Conservation (phyloP, 2,797 vertebrate species). For the Anguilla marmorata region DNA sequence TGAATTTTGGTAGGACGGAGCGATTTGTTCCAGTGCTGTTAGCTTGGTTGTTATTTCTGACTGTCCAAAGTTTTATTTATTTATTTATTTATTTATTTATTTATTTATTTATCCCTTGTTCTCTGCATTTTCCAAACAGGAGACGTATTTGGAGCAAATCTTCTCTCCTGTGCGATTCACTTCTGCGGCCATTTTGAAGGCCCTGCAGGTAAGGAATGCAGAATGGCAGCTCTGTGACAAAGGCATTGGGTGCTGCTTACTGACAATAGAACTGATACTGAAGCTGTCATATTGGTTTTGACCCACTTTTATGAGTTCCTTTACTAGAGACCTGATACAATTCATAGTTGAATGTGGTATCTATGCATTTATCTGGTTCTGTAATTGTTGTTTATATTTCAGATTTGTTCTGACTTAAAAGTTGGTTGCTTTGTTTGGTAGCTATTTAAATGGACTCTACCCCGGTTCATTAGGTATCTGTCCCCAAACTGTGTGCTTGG, state of each 20-base stretch:
- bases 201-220: constrained; percentile 79
- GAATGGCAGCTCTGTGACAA: neutral
- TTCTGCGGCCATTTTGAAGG: constrained; percentile 84
- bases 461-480: too few species aligned
- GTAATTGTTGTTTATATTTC: too few species aligned
- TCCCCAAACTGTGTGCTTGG: too few species aligned
- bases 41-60: neutral
- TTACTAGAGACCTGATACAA: neutral
- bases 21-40: neutral
- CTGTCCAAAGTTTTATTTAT: constrained; percentile 20
- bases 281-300: neutral
- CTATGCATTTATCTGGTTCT: too few species aligned
- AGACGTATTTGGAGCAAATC: constrained; percentile 84
- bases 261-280: too few species aligned
- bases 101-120: neutral
- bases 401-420: too few species aligned
- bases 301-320: neutral
- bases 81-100: neutral
- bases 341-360: neutral
- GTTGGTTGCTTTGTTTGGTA: too few species aligned
- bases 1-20: neutral
- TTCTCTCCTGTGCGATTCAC: constrained; percentile 85
- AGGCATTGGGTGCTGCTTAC: neutral
- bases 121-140: constrained; percentile 65
- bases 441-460: too few species aligned